Conservation (phyloP, 2,113 vertebrate species). For the Mesitornis unicolor region DNA sequence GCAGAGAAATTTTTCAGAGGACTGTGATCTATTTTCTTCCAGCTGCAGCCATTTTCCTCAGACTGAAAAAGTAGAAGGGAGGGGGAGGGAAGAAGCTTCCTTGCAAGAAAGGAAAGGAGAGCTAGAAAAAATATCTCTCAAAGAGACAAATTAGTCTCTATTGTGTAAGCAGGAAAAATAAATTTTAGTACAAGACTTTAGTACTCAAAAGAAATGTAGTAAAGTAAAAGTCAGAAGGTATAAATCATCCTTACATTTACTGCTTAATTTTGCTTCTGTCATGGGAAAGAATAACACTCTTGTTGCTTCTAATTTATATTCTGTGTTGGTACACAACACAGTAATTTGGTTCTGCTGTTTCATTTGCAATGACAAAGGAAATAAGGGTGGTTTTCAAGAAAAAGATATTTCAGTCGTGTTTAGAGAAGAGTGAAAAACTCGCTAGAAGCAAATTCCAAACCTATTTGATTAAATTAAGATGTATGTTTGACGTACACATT, state of each 20-base stretch:
- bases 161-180: background rate
- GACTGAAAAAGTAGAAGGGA: background rate
- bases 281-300: background rate
- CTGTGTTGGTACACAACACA: background rate
- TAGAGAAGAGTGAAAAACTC: background rate
- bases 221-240: background rate
- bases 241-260: background rate
- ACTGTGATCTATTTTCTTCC: background rate
- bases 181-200: background rate
- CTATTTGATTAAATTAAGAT: background rate
- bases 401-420: background rate
- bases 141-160: background rate
- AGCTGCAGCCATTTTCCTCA: conserved; percentile 34
- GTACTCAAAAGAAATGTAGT: background rate
- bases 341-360: background rate
- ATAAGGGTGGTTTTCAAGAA: background rate
- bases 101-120: background rate
- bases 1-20: background rate
- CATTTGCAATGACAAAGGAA: background rate
- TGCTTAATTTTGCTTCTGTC: background rate
- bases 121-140: background rate
- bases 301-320: conserved; percentile 45
- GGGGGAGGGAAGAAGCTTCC: background rate
- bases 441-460: background rate
- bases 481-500: background rate